Conservation (phyloP, 2,888 invertebrate genomes). For the Megastigmus dorsalis region DNA sequence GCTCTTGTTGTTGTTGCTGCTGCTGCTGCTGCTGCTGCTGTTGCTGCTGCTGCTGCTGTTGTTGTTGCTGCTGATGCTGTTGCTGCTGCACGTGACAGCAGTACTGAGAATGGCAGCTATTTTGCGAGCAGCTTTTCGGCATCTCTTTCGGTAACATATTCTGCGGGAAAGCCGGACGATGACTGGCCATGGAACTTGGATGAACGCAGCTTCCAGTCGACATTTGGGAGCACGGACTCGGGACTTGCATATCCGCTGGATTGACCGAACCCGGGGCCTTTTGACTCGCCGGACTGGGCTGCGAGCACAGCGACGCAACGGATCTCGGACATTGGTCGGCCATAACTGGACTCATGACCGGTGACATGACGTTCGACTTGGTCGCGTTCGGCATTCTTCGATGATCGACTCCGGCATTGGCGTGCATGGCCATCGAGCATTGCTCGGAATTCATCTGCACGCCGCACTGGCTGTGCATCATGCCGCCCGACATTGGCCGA, state of each 20-base stretch:
- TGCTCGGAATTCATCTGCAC: slow-evolving; percentile 70
- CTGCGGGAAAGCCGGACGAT: slow-evolving; percentile 24
- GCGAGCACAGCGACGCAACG: slow-evolving; percentile 54
- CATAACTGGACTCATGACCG: slow-evolving; percentile 50
- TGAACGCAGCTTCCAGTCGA: slow-evolving; percentile 51
- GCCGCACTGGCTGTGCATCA: slow-evolving; percentile 53
- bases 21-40: slow-evolving; percentile 62
- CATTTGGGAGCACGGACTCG: slow-evolving; percentile 53
- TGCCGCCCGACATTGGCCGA: slow-evolving; percentile 39
- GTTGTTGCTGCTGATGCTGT: slow-evolving; percentile 56
- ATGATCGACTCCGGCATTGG: slow-evolving; percentile 32
- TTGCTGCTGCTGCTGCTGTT: slow-evolving; percentile 59
- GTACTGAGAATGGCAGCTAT: slow-evolving; percentile 57
- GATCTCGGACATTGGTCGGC: slow-evolving; percentile 57
- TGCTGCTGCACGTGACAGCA: slow-evolving; percentile 61
- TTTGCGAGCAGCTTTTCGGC: slow-evolving; percentile 56
- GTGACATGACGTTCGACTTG: slow-evolving; percentile 40
- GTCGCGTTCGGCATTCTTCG: slow-evolving; percentile 13
- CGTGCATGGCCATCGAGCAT: slow-evolving; percentile 68
- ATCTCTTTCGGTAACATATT: slow-evolving; percentile 46
- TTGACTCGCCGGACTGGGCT: slow-evolving; percentile 51
- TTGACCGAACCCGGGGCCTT: slow-evolving; percentile 44
- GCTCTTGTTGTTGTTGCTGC: slow-evolving; percentile 60
- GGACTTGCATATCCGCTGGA: slow-evolving; percentile 50
- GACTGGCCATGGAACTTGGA: slow-evolving; percentile 29